phyloP scores from a whole-genome alignment of 2,888 invertebrate genomes.

The Syrista parreyssii region DNA sequence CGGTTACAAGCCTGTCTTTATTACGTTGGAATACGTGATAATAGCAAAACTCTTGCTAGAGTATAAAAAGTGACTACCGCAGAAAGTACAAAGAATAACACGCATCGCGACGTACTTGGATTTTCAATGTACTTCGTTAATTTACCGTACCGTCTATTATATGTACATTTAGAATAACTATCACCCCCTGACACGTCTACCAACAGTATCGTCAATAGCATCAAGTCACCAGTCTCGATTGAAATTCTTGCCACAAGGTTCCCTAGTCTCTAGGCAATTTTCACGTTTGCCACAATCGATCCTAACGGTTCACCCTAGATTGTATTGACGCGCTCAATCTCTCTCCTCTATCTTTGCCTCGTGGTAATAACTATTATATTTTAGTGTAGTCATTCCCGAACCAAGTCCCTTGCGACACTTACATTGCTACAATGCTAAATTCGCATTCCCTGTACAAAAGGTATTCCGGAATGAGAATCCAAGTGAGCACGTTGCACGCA shows the following conservation, averaged over 20 bases:
- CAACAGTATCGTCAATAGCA: background rate
- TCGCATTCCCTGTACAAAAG: background rate
- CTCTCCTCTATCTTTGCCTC: background rate
- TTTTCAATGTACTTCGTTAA: background rate
- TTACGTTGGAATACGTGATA: rapidly evolving
- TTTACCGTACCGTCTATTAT: background rate
- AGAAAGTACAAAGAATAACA: background rate
- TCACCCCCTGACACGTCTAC: no score
- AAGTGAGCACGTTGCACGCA: constrained; percentile 34
- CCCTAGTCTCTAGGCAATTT: background rate
- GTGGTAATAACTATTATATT: background rate
- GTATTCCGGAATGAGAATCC: constrained; percentile 31
- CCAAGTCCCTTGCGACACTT: background rate
- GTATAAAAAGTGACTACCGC: background rate
- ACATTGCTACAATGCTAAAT: background rate
- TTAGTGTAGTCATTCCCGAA: background rate
- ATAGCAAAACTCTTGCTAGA: background rate
- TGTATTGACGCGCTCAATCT: background rate
- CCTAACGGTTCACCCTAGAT: background rate
- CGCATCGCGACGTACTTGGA: background rate
- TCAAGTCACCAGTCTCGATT: background rate
- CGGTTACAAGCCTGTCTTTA: no score
- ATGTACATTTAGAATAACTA: no score
- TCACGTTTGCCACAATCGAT: background rate
- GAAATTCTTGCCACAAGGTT: background rate